Evolutionary conservation across 2,888 invertebrate species (phyloP).

Genomic region (Dryocosmus kuriphilus): DNA sequence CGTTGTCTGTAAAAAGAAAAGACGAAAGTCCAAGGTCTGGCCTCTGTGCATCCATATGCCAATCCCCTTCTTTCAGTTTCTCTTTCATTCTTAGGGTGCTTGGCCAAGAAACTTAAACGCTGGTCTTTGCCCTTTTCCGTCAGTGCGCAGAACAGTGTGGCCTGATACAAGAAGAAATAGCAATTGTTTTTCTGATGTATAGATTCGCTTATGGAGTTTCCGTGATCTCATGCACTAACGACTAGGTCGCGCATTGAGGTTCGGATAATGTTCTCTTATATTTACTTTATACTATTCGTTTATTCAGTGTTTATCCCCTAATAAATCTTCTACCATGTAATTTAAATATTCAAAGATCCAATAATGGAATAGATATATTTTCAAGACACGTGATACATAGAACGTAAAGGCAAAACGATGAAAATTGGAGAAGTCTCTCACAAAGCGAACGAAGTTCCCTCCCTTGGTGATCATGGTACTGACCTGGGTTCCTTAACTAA

Average conservation of each 20-base stretch:
- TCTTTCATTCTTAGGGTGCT: conserved; percentile 16
- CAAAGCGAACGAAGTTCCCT: conserved; percentile 13
- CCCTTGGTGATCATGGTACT: conserved; percentile 36
- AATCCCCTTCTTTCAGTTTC: conserved; percentile 13
- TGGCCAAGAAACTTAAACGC: conserved; percentile 28
- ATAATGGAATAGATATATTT: background rate
- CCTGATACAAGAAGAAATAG: conserved; percentile 29
- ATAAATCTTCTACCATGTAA: background rate
- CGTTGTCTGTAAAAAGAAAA: conserved; percentile 35
- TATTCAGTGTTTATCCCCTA: background rate
- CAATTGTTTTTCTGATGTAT: conserved; percentile 26
- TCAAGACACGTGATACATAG: background rate
- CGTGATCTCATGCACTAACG: conserved; percentile 11
- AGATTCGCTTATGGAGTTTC: background rate
- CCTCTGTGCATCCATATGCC: background rate
- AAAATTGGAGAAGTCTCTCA: background rate
- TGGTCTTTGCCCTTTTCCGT: conserved; percentile 30
- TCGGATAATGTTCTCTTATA: background rate
- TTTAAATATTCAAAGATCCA: background rate
- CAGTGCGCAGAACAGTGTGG: conserved; percentile 28
- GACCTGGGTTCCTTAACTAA: conserved; percentile 29
- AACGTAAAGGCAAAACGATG: background rate
- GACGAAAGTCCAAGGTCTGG: background rate
- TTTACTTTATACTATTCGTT: background rate
- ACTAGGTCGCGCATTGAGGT: conserved; percentile 30